Conservation (phyloP, 2,888 invertebrate genomes). For the Coelopa pilipes region DNA sequence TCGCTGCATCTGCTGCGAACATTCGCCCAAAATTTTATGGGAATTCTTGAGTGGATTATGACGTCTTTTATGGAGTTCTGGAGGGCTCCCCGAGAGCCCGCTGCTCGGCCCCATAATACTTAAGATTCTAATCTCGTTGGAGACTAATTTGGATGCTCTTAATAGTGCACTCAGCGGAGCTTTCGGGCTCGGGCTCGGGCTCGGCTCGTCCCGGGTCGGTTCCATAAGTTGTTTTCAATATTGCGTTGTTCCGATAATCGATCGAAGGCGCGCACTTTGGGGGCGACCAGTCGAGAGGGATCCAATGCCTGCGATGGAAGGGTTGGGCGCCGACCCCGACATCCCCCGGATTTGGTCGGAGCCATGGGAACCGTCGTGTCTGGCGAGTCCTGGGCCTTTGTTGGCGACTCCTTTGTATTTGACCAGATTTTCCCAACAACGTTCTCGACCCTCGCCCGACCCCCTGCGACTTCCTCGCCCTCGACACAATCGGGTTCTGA, state of each 20-base stretch:
- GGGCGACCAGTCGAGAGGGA: too few relatives aligned
- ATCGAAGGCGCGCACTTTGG: neutral
- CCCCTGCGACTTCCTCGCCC: too few relatives aligned
- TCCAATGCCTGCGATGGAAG: too few relatives aligned
- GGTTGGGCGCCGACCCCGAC: too few relatives aligned
- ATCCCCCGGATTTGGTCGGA: too few relatives aligned
- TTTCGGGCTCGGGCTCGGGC: neutral
- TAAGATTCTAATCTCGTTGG: slow-evolving; percentile 21
- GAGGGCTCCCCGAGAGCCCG: neutral
- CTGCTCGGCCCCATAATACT: slow-evolving; percentile 20
- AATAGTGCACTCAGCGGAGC: slow-evolving; percentile 24
- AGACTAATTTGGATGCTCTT: slow-evolving; percentile 33
- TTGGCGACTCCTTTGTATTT: too few relatives aligned
- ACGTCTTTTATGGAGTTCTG: slow-evolving; percentile 28
- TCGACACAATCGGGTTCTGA: too few relatives aligned
- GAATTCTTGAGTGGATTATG: slow-evolving; percentile 28
- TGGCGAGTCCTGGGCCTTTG: too few relatives aligned
- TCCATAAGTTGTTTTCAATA: neutral
- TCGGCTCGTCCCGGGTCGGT: neutral
- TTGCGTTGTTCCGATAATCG: neutral
- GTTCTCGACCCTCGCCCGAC: too few relatives aligned
- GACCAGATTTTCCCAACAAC: too few relatives aligned
- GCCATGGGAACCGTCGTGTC: too few relatives aligned
- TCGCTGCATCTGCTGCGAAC: neutral
- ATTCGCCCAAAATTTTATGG: slow-evolving; percentile 13